phyloP scores from a whole-genome alignment of 2,797 vertebrate genomes.

The Sarcoramphus papa region DNA sequence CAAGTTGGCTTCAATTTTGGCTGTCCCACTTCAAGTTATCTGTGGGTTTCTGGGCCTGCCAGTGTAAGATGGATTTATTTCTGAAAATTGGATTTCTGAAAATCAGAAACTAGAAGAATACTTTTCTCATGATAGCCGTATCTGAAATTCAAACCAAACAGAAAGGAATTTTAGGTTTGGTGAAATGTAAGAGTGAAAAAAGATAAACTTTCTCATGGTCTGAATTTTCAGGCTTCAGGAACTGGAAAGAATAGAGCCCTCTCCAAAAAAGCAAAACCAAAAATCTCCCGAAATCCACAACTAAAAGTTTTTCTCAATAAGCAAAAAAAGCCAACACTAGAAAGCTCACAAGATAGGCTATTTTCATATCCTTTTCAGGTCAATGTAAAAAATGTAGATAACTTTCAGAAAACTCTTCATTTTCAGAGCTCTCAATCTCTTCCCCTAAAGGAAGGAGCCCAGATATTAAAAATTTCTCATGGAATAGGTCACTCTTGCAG shows the following conservation, averaged over 20 bases:
- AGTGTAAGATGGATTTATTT: neutral
- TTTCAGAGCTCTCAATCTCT: neutral
- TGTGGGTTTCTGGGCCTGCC: neutral
- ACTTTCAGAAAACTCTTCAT: neutral
- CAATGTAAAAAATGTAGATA: neutral
- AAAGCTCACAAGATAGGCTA: neutral
- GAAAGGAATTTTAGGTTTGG: neutral
- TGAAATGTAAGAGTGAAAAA: neutral
- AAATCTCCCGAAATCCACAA: neutral
- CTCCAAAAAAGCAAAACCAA: neutral
- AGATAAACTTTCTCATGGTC: neutral
- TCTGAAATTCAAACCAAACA: neutral
- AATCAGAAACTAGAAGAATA: neutral
- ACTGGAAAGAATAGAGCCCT: neutral
- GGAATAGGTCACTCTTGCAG: neutral
- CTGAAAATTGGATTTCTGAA: neutral
- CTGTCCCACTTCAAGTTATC: neutral
- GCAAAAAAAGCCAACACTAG: neutral
- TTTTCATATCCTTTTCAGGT: neutral
- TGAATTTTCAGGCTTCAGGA: neutral
- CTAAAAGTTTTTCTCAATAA: neutral
- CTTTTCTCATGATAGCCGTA: fast-evolving
- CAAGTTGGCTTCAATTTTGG: neutral
- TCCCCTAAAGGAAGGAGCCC: neutral
- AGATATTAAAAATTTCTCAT: neutral